Evolutionary conservation across 2,113 vertebrate species (phyloP).

Genomic region (Lophura nycthemera): DNA sequence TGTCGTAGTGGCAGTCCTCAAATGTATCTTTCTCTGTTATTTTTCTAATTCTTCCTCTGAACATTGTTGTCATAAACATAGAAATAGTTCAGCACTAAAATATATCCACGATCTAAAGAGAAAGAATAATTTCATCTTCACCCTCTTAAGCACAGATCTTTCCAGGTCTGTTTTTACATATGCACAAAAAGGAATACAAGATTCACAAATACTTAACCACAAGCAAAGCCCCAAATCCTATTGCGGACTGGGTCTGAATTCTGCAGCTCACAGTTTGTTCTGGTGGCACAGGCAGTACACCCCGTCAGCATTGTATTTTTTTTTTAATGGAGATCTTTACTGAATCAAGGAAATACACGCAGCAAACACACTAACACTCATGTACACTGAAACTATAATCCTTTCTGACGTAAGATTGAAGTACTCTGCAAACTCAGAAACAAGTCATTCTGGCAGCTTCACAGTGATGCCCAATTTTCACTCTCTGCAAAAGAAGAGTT

Average conservation of each 20-base stretch:
- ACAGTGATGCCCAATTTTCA: background rate
- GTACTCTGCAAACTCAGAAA: background rate
- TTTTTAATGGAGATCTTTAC: background rate
- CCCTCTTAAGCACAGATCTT: background rate
- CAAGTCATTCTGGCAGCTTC: background rate
- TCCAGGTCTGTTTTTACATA: background rate
- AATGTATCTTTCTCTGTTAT: background rate
- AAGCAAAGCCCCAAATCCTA: background rate
- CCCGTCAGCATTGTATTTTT: background rate
- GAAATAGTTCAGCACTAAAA: background rate
- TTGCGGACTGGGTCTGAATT: background rate
- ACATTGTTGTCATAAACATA: background rate
- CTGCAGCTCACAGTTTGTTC: background rate
- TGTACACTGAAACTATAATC: background rate
- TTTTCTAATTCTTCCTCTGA: background rate
- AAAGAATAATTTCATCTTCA: background rate
- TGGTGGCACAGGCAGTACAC: background rate
- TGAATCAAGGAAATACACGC: background rate
- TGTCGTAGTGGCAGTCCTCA: background rate
- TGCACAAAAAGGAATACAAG: background rate
- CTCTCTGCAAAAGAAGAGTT: background rate
- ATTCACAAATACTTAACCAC: background rate
- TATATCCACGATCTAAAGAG: background rate
- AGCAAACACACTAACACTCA: rapidly evolving
- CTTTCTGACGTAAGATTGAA: background rate